Base-by-base conservation (phyloP, 2,113 vertebrate genomes). In the Nerophis lumbriciformis region DNA sequence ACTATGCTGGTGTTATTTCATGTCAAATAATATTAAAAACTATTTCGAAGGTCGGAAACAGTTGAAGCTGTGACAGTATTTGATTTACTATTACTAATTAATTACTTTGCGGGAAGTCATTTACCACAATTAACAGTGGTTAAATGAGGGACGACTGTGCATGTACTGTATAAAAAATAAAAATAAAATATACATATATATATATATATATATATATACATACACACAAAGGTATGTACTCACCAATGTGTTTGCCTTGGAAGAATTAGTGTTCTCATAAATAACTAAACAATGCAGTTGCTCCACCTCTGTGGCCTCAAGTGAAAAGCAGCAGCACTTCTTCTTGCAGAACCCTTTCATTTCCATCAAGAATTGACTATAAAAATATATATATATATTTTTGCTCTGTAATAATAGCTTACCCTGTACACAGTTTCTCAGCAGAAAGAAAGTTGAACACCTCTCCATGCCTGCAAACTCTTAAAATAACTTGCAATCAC, bases 221-320 rank as follows among this genome's bases (percentile, higher is more conserved):
- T 19, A 68, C 66, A 69, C 63, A 65, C 72, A 61, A 81, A 69
- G 74, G 28, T 76, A 68, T 83, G 72, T 82, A 59, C 73, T 83
- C 82, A 85, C 86, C 87, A 21, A 72, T 68, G 66, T 28, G 71
- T 78, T 83, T 86, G 86, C 86, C 86, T 89, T 89, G 59, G 69
- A 73, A 73, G 45, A 21, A 72, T 36, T 45, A 75, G 59, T 45
- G 52, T 68, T 77, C 49, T 39, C 50, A 35, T 66, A 58, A 66
- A 61, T 76, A 71, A 67, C 53, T 42, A 16, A 73, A 53, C 11
- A 69, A 67, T 53, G 72, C 75, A 57, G 67, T 53, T 3, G 13
- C 55, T 64, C 80, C 79, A 75, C 79, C 77, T 83, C 69, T n/a
- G 69, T 74, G 76, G 81, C 78, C 82, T 86, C 65, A 47, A 59